phyloP scores from a whole-genome alignment of 1,140 invertebrate genomes.

The Drosophila azteca region DNA sequence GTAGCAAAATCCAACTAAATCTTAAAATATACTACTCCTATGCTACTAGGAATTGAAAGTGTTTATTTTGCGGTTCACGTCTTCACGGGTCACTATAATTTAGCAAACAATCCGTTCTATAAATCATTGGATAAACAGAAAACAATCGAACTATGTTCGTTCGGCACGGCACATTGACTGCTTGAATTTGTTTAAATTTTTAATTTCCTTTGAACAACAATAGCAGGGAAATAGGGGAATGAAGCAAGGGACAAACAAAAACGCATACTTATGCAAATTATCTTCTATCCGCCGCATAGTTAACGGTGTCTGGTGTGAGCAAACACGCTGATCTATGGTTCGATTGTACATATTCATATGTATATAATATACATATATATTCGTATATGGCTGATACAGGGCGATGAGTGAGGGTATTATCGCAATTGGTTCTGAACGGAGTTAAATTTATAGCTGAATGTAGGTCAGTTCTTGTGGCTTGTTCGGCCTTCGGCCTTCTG shows the following conservation, averaged over 20 bases:
- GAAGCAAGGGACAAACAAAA: constrained; percentile 16
- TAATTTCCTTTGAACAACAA: constrained; percentile 23
- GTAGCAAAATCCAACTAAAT: too few species aligned
- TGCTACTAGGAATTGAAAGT: too few species aligned
- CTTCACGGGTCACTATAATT: constrained; percentile 1
- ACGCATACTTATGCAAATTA: constrained; percentile 24
- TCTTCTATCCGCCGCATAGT: constrained; percentile 14
- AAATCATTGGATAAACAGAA: constrained; percentile 19
- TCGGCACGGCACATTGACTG: constrained; percentile 49
- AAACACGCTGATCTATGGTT: constrained; percentile 24
- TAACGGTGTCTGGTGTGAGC: constrained; percentile 21
- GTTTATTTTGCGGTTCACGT: neutral
- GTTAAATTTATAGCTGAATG: constrained; percentile 48
- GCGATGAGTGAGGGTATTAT: constrained; percentile 20
- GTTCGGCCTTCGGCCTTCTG: constrained; percentile 8
- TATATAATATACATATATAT: constrained; percentile 5
- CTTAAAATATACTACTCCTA: too few species aligned
- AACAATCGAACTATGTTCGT: constrained; percentile 34
- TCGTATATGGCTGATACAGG: constrained; percentile 13
- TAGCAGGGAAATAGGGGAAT: neutral
- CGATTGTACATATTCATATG: neutral
- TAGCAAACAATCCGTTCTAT: constrained; percentile 5
- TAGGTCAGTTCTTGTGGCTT: constrained; percentile 61
- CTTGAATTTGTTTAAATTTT: constrained; percentile 43
- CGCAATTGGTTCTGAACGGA: constrained; percentile 23